Evolutionary conservation across 2,888 invertebrate genomes (phyloP).

Genomic region (Platycheirus rosarum): DNA sequence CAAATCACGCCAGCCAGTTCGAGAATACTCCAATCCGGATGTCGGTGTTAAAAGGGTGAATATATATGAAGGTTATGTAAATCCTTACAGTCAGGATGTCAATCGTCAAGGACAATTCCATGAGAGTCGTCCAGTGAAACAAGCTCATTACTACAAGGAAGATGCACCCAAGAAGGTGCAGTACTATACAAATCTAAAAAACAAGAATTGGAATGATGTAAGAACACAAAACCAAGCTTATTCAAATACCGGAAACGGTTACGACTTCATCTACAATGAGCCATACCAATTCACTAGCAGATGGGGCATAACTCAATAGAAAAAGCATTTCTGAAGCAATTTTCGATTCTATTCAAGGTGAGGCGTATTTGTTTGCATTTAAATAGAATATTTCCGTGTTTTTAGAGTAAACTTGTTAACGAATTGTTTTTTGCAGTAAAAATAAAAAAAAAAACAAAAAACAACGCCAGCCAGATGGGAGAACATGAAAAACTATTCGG

Average conservation of each 20-base stretch:
- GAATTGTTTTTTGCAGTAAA: conserved; percentile 48
- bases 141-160: conserved; percentile 44
- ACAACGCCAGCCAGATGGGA: background rate
- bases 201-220: conserved; percentile 61
- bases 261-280: conserved; percentile 61
- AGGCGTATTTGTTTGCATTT: conserved; percentile 22
- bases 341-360: conserved; percentile 36
- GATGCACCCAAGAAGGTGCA: conserved; percentile 60
- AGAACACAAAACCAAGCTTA: conserved; percentile 47
- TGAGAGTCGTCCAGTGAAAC: conserved; percentile 27
- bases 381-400: background rate
- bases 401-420: conserved; percentile 24
- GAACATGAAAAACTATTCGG: background rate
- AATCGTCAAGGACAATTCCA: conserved; percentile 47
- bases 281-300: conserved; percentile 67
- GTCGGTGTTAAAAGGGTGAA: conserved; percentile 65
- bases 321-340: background rate
- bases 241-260: conserved; percentile 44
- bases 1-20: conserved; percentile 60
- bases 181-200: conserved; percentile 63
- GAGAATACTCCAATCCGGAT: conserved; percentile 65
- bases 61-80: conserved; percentile 54
- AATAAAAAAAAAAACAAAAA: background rate
- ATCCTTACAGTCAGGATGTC: conserved; percentile 40
- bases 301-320: conserved; percentile 66